These are phyloP conservation scores for Stigmatopora nigra DNA, from an alignment of 2,113 vertebrate species.

Conservation along the genomic window DNA sequence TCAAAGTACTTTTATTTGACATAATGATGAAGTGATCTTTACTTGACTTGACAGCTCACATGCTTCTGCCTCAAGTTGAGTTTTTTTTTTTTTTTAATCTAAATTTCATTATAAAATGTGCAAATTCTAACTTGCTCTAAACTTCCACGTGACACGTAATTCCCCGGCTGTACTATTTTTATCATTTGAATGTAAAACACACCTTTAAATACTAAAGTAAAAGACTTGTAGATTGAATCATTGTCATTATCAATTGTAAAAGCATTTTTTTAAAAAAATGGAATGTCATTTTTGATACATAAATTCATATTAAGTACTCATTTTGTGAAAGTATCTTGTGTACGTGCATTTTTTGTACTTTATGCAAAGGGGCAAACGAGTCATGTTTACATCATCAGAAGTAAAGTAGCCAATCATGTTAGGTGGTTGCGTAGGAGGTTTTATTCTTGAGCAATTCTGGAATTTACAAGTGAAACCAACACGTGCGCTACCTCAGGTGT, in stretches of 20 bases:
- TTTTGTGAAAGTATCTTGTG: too few relatives aligned
- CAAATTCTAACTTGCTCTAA: neutral
- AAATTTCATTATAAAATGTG: neutral
- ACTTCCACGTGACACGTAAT: neutral
- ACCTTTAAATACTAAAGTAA: too few relatives aligned
- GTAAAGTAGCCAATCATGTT: neutral
- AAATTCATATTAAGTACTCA: too few relatives aligned
- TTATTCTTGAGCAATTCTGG: neutral
- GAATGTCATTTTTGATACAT: too few relatives aligned
- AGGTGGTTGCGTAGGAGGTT: neutral
- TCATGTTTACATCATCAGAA: neutral
- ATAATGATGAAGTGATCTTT: neutral
- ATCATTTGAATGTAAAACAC: neutral
- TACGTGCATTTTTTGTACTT: neutral
- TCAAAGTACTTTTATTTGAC: neutral
- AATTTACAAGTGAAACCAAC: slow-evolving; percentile 1
- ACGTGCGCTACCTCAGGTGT: slow-evolving; percentile 8
- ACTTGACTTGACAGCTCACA: too few relatives aligned
- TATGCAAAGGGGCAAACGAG: neutral
- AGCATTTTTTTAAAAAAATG: too few relatives aligned
- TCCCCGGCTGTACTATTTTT: neutral
- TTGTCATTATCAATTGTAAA: too few relatives aligned
- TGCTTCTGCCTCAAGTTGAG: neutral
- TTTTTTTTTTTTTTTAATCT: too few relatives aligned
- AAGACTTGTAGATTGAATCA: too few relatives aligned